Base-by-base conservation (phyloP, 2,888 invertebrate genomes). In the Sinohyriopsis cumingii region DNA sequence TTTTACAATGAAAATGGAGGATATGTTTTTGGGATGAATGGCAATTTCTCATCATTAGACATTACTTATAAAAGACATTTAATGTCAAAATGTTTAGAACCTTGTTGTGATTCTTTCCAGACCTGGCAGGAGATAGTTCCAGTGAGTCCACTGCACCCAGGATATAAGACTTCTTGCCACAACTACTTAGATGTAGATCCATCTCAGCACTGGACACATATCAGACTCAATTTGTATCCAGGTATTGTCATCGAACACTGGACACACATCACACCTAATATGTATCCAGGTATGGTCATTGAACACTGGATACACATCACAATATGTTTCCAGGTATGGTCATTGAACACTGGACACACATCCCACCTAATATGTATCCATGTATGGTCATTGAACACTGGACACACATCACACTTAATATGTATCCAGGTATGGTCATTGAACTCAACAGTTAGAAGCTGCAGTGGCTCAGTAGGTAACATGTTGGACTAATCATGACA, bases 171-270 rank as follows among this genome's bases (percentile, higher is more conserved):
- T 7, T 80, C 83, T 1, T 83, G 80, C 59, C 84, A 84, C 59
- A 85, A 83, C 67, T 84, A 78, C 72, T 82, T 82, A 71, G 28
- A 63, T 15, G 73, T 77, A n/a, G 64, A 71, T 18, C 75, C 71
- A 20, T 68, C 68, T 25, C 72, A 84, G 57, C 75, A 76, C 65
- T 79, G 71, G 67, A 84, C 85, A 15, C 85, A 86, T 71, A 64
- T 86, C 5, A 67, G 85, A 56, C 74, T 86, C 18, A 85, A 85
- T 63, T 81, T 84, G 59, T 84, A 77, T 68, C 86, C 86, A 71
- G 85, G 85, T 84, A 73, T 24, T 25, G n/a, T 9, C 12, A 61
- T 65, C 59, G 19, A 57, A 7, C 57, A 15, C 22, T 70, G 69
- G 64, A 81, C 82, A 19, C 83, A 83, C 67, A 53, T 83, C 5